Evolutionary conservation across 37 sponge, comb jelly and placozoan species (phyloP).

Genomic region (Tethya wilhelma): DNA sequence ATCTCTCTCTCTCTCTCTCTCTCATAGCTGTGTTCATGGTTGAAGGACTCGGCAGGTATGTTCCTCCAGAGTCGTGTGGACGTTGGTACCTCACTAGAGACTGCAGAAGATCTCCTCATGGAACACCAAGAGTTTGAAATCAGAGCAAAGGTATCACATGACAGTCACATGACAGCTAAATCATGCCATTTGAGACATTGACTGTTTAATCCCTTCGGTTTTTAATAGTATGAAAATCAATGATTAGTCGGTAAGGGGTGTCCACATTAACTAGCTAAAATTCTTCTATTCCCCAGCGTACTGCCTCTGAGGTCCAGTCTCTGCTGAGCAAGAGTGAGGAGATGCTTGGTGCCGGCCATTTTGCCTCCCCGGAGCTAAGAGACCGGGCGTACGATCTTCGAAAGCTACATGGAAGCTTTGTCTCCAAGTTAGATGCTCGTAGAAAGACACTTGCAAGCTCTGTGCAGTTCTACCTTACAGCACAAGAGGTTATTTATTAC

Average conservation of each 20-base stretch:
- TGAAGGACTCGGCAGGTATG: slow-evolving; percentile 27
- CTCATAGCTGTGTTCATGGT: slow-evolving; percentile 37
- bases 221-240: no score
- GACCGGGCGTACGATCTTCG: background rate
- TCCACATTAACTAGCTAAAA: no score
- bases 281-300: slow-evolving; percentile 11
- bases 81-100: slow-evolving; percentile 58
- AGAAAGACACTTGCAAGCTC: slow-evolving; percentile 13
- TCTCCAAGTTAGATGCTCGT: slow-evolving; percentile 3
- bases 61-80: slow-evolving; percentile 44
- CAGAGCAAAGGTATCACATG: slow-evolving; percentile 42
- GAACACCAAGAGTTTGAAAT: slow-evolving; percentile 44
- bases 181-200: no score
- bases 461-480: slow-evolving; percentile 15
- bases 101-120: slow-evolving; percentile 53
- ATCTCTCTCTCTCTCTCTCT: slow-evolving; percentile 24
- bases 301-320: slow-evolving; percentile 30
- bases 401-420: slow-evolving; percentile 29
- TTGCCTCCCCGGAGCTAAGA: slow-evolving; percentile 9
- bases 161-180: background rate
- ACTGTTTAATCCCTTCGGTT: no score
- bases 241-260: no score
- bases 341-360: background rate
- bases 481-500: slow-evolving; percentile 23
- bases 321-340: slow-evolving; percentile 24